These are phyloP conservation scores for Hippoglossus hippoglossus DNA, from an alignment of 2,797 vertebrate species.

Conservation along the genomic window DNA sequence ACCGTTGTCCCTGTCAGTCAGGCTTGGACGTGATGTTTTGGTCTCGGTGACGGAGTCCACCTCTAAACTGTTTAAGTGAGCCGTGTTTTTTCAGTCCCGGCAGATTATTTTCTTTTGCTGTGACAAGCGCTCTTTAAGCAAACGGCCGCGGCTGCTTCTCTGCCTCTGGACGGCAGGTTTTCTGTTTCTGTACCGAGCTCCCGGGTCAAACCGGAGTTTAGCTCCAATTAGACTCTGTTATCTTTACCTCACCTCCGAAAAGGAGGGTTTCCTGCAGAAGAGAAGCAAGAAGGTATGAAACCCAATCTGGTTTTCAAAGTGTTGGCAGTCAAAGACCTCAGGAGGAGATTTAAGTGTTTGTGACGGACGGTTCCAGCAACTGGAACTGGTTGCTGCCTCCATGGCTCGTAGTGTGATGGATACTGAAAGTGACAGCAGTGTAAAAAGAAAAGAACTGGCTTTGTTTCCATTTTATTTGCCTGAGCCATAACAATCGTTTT, in stretches of 20 bases:
- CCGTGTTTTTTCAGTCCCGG: slow-evolving; percentile 33
- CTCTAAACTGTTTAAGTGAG: slow-evolving; percentile 14
- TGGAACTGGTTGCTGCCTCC: not conserved
- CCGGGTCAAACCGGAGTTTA: slow-evolving; percentile 30
- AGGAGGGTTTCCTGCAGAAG: not conserved
- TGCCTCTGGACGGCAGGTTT: slow-evolving; percentile 10
- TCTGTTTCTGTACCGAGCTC: slow-evolving; percentile 24
- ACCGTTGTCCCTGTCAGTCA: slow-evolving; percentile 25
- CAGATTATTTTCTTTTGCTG: slow-evolving; percentile 60
- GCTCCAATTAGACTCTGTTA: slow-evolving; percentile 55
- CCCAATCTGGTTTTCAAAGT: slow-evolving; percentile 20
- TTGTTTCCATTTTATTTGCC: not conserved
- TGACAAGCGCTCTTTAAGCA: slow-evolving; percentile 24
- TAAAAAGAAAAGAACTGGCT: not conserved
- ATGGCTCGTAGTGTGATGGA: not conserved
- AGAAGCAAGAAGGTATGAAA: slow-evolving; percentile 4
- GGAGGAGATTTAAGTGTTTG: slow-evolving; percentile 15
- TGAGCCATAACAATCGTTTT: no score
- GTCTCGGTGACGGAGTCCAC: slow-evolving; percentile 6
- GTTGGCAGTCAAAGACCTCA: slow-evolving; percentile 4
- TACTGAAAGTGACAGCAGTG: not conserved
- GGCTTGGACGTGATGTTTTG: slow-evolving; percentile 15
- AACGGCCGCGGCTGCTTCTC: not conserved
- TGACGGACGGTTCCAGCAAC: slow-evolving; percentile 11
- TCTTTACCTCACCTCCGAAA: slow-evolving; percentile 42